These are phyloP conservation scores for Trididemnum miniatum DNA, from an alignment of 23 tunicate species.

Conservation along the genomic window DNA sequence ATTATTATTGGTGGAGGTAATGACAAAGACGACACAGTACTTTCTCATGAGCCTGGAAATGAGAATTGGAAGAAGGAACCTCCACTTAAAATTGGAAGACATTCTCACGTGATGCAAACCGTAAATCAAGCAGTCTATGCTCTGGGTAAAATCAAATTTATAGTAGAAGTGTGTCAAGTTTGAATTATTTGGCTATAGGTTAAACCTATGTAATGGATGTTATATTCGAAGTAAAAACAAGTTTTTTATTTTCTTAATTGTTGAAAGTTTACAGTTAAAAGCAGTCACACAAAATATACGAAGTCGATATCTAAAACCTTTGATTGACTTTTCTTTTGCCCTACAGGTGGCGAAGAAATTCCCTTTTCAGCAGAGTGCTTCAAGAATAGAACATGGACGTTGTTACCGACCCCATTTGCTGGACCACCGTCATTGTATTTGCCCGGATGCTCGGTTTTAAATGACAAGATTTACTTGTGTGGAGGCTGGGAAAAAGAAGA, in stretches of 20 bases:
- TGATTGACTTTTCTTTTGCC: too few relatives aligned
- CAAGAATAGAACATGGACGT: slow-evolving; percentile 50
- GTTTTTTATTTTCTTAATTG: too few relatives aligned
- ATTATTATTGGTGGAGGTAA: slow-evolving; percentile 72
- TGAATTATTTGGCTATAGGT: too few relatives aligned
- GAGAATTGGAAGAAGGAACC: slow-evolving; percentile 56
- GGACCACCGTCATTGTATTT: slow-evolving; percentile 29
- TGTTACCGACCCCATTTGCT: not conserved
- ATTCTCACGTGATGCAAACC: slow-evolving; percentile 73
- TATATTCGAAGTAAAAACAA: too few relatives aligned
- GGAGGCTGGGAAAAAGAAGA: slow-evolving; percentile 89
- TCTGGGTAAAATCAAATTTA: too few relatives aligned
- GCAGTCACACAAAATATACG: too few relatives aligned
- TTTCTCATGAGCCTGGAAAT: slow-evolving; percentile 35
- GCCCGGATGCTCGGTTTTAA: slow-evolving; percentile 46
- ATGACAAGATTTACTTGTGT: slow-evolving; percentile 51
- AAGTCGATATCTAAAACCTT: too few relatives aligned
- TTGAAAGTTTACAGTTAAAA: too few relatives aligned
- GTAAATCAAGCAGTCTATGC: slow-evolving; percentile 49
- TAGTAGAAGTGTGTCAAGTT: too few relatives aligned
- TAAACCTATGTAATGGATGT: not conserved
- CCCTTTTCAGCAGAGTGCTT: slow-evolving; percentile 59
- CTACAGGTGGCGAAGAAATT: slow-evolving; percentile 75
- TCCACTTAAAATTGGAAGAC: slow-evolving; percentile 76
- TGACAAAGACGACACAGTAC: slow-evolving; percentile 45